phyloP scores from a whole-genome alignment of 2,113 vertebrate species.

The Oncorhynchus tshawytscha region DNA sequence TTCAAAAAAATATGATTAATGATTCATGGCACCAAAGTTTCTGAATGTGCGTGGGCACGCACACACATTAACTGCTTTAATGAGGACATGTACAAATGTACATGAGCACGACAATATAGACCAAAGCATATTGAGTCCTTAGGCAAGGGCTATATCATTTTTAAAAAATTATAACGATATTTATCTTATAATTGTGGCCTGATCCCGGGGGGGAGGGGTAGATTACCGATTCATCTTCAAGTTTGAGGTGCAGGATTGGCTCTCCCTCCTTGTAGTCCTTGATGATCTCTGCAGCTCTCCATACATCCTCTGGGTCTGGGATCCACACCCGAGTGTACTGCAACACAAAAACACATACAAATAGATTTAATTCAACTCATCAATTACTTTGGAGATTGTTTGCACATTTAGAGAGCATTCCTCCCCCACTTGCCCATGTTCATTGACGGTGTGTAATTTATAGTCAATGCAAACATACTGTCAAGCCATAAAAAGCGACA shows the following conservation, averaged over 20 bases:
- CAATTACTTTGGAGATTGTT: background rate
- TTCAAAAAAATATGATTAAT: constrained; percentile 23
- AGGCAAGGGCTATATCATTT: background rate
- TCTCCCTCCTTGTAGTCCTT: constrained; percentile 90
- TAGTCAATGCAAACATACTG: background rate
- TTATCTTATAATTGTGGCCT: background rate
- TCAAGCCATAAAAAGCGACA: background rate
- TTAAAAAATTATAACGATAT: background rate
- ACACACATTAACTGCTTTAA: background rate
- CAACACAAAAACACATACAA: constrained; percentile 18
- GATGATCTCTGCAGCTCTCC: constrained; percentile 86
- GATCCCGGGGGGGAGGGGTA: background rate
- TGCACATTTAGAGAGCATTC: too few species aligned
- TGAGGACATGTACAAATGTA: background rate
- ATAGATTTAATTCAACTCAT: background rate
- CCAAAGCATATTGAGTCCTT: background rate
- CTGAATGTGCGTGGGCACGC: background rate
- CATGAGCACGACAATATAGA: too few species aligned
- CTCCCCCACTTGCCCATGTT: too few species aligned
- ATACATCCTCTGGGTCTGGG: constrained; percentile 89
- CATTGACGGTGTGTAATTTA: background rate
- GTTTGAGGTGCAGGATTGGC: constrained; percentile 77
- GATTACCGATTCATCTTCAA: constrained; percentile 92
- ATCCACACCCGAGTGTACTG: constrained; percentile 95
- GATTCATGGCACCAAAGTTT: background rate